Evolutionary conservation across 2,113 vertebrate species (phyloP), one percentile per base, ranked within the genome.

Genomic region (Hemiscyllium ocellatum): DNA sequence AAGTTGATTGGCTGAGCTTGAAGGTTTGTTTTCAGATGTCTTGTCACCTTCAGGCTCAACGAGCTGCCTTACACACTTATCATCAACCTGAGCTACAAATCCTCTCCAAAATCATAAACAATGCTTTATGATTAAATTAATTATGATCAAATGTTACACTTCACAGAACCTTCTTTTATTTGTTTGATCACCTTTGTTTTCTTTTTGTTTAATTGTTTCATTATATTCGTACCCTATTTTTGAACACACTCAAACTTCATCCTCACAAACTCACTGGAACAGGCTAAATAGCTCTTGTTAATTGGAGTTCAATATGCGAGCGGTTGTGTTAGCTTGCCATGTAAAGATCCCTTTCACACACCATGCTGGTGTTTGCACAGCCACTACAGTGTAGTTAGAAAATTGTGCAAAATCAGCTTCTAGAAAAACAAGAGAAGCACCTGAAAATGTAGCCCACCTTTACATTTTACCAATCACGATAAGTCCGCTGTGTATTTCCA

Each of bases 91-190:
- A 47, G 42, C 42, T 47, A 47, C 42, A 47, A 47, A 47, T 47
- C 42, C 42, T 47, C 42, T 47, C 42, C 0, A 47, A 47, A 47
- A 47, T 47, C 42, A 1, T 47, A 47, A 47, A 47, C 42, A 47
- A 47, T 47, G 42, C 42, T 47, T 47, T 47, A 47, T 47, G 42
- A n/a, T n/a, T n/a, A 33, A 76, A 95, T 95, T 52, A 52, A 52
- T 72, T 42, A 52, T 26, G 26, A 70, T 72, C 66, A 94, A 68
- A 70, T 29, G 47, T 76, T 95, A 26, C 68, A 95, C 94, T 94
- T 95, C 69, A 95, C 22, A 95, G 68, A 95, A 70, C 19, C 93
- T 94, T 6, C 47, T 68, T 22, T 76, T 95, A 24, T 95, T 42
- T 5, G 47, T 10, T 33, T 33, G 72, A 29, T 3, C 6, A 42